phyloP scores from a whole-genome alignment of 1,140 invertebrate species.

The Zaprionus kolodkinae region DNA sequence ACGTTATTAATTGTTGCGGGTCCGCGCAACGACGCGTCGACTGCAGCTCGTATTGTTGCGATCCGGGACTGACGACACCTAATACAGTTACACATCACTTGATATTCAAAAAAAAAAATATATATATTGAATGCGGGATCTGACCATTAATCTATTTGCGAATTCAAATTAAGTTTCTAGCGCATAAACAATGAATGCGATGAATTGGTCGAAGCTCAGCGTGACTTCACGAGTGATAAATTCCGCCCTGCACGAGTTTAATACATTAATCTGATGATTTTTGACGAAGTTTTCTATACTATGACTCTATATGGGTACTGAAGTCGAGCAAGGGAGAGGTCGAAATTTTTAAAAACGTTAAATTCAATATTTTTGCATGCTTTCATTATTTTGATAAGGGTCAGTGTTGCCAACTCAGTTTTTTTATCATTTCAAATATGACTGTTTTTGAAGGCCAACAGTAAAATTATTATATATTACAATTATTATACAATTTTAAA shows the following conservation, averaged over 20 bases:
- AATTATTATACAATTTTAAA: too few relatives aligned
- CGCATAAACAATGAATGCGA: background rate
- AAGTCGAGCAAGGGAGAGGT: too few relatives aligned
- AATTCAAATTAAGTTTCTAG: background rate
- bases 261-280: background rate
- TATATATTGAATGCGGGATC: constrained; percentile 2
- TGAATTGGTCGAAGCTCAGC: background rate
- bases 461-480: too few relatives aligned
- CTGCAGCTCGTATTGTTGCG: background rate
- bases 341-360: too few relatives aligned
- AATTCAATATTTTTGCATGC: too few relatives aligned
- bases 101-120: constrained; percentile 6
- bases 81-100: constrained; percentile 15
- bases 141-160: constrained; percentile 12
- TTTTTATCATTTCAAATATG: too few relatives aligned
- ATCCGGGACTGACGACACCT: constrained; percentile 2
- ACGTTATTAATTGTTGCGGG: constrained; percentile 70
- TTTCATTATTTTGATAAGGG: too few relatives aligned
- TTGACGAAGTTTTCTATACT: too few relatives aligned
- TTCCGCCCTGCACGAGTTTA: background rate
- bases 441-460: too few relatives aligned
- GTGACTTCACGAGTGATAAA: background rate
- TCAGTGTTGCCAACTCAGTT: too few relatives aligned
- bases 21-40: background rate
- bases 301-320: too few relatives aligned